phyloP scores from a whole-genome alignment of 2,888 invertebrate species.

The Neoitamus cyanurus region DNA sequence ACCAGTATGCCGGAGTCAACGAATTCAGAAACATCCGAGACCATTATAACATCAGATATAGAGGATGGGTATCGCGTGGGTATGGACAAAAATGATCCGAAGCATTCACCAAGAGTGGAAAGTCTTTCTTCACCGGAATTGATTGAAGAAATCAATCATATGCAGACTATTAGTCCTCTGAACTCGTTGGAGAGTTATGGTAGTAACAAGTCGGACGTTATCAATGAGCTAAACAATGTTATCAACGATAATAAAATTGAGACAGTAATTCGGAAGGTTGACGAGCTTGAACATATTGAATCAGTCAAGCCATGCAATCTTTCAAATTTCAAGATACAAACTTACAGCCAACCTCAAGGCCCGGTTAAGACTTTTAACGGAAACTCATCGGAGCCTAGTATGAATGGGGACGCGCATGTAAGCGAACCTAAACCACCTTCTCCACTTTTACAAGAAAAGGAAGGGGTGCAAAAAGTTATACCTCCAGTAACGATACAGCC shows the following conservation, averaged over 20 bases:
- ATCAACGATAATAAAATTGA: conserved; percentile 60
- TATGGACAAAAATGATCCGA: conserved; percentile 12
- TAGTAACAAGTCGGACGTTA: conserved; percentile 56
- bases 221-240: conserved; percentile 59
- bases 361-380: conserved; percentile 45
- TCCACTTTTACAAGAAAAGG: background rate
- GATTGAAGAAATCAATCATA: background rate
- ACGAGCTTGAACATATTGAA: conserved; percentile 56
- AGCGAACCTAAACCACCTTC: background rate
- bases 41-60: conserved; percentile 55
- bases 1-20: background rate
- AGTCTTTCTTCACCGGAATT: background rate
- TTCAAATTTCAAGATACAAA: conserved; percentile 61
- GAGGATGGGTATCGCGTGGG: conserved; percentile 57
- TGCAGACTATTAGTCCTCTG: background rate
- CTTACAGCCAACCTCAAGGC: conserved; percentile 43
- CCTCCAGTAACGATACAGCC: conserved; percentile 27
- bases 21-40: background rate
- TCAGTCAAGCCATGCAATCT: conserved; percentile 61
- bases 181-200: conserved; percentile 15
- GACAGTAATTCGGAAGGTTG: conserved; percentile 57
- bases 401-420: background rate
- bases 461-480: conserved; percentile 53
- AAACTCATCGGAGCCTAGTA: background rate
- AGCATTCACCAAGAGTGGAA: background rate